A percentile compares a stretch with the other conserved stretches of the same genome.
Conservation (phyloP, 2,888 invertebrate species). For the Dolomedes plantarius region DNA sequence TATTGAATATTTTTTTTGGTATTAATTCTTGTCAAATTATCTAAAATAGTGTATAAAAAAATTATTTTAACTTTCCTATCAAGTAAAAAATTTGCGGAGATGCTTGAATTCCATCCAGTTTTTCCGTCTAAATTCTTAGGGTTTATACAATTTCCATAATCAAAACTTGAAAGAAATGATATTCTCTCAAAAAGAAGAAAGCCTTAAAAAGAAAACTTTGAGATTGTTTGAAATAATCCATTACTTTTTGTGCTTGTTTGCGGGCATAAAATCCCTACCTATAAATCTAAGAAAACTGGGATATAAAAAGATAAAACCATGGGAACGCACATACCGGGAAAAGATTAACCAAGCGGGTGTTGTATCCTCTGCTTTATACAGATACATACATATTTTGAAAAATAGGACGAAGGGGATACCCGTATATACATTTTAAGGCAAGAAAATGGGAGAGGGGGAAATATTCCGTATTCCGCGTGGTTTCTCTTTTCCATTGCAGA, state of each 20-base stretch:
- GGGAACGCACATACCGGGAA: constrained; percentile 21
- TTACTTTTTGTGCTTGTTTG: not conserved
- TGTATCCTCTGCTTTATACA: constrained; percentile 35
- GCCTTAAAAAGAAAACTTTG: too few species aligned
- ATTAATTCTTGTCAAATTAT: too few species aligned
- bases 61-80: too few species aligned
- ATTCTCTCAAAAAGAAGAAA: too few species aligned
- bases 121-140: too few species aligned
- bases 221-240: not conserved
- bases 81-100: too few species aligned
- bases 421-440: constrained; percentile 22
- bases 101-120: too few species aligned
- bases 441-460: constrained; percentile 28
- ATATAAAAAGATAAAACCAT: not conserved
- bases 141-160: too few species aligned
- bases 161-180: too few species aligned
- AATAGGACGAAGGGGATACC: constrained; percentile 1
- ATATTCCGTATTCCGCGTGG: constrained; percentile 53
- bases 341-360: constrained; percentile 39
- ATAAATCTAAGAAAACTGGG: not conserved
- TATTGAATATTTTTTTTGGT: too few species aligned
- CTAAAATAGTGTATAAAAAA: too few species aligned
- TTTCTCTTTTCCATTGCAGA: constrained; percentile 19
- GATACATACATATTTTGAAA: constrained; percentile 32
- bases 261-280: not conserved